Percentiles rank a stretch among this genome's conserved stretches.
Conservation (phyloP, 2,113 vertebrate species). For the Leiothrix lutea region DNA sequence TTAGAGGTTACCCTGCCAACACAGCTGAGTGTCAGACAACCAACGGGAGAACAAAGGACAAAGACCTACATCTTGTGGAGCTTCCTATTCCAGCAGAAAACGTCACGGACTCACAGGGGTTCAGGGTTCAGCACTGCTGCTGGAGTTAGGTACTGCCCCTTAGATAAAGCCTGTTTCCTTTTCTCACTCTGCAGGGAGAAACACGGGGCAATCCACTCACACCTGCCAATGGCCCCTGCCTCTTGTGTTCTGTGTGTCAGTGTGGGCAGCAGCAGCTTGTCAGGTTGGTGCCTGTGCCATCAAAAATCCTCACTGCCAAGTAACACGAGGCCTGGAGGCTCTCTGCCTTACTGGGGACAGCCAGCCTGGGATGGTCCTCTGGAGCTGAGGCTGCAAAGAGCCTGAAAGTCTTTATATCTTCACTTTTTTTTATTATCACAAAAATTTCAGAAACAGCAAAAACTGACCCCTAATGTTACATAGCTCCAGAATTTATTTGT, state of each 20-base stretch:
- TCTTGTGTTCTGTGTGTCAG: background rate
- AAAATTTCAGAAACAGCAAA: background rate
- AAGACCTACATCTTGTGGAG: background rate
- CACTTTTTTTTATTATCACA: background rate
- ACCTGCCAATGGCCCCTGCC: fast-evolving
- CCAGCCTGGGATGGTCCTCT: background rate
- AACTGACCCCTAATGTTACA: background rate
- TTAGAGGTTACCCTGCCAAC: background rate
- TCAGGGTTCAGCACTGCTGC: background rate
- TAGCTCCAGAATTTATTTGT: background rate
- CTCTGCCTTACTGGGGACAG: background rate
- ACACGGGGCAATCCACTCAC: background rate
- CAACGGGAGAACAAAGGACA: background rate
- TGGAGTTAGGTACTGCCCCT: background rate
- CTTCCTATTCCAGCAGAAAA: background rate
- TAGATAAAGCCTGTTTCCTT: background rate
- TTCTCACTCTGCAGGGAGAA: background rate
- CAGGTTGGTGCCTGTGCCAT: background rate
- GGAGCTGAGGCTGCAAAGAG: background rate
- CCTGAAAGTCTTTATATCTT: background rate
- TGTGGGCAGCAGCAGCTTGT: background rate
- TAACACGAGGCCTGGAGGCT: background rate
- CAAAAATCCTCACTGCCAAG: background rate
- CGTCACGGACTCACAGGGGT: background rate
- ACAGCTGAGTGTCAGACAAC: background rate